Base-by-base conservation (phyloP, 2,113 vertebrate species). In the Procavia capensis region DNA sequence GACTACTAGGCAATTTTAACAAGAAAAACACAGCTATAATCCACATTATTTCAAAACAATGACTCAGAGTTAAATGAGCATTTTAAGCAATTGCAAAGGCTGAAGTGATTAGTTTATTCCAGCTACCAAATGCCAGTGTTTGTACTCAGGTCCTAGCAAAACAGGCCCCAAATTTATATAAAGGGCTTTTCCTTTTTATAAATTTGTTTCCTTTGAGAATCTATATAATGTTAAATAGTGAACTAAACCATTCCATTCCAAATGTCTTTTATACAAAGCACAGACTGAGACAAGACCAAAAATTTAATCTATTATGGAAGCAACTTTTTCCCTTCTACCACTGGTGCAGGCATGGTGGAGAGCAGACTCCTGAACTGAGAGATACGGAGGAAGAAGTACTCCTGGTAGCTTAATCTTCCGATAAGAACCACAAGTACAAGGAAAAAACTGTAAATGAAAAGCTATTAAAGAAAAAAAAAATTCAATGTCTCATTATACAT, bases 21-120 rank as follows among this genome's bases (percentile, higher is more conserved):
- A 91, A 94, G 66, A 83, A 95, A 88, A 93, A 59, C 27, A 45
- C 84, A 94, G 2, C 41, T 76, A 87, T 34, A 86, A 92, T 76
- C 63, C 59, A 68, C 75, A 75, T 54, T 72, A 92, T 31, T 80
- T 90, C 81, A 93, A 96, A 96, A 93, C 34, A 31, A 80, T 59
- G 90, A 93, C 79, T 95, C 90, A 95, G 17, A n/a, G 31, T 79
- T 93, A 93, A 93, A 92, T 76, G 75, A 85, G 70, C 72, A 82
- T 96, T 84, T 94, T 91, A 95, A 76, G 29, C 88, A 82, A 93
- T 4, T 85, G 81, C 25, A 93, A 91, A 92, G 43, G 43, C 64
- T 87, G 36, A 93, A 87, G 63, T 89, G 88, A 96, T 93, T 80
- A 94, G 54, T 92, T 95, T 93, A 93, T 64, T 76, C 47, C 81